These are phyloP conservation scores for Girardinichthys multiradiatus DNA, from an alignment of 2,113 vertebrate genomes.

Conservation along the genomic window DNA sequence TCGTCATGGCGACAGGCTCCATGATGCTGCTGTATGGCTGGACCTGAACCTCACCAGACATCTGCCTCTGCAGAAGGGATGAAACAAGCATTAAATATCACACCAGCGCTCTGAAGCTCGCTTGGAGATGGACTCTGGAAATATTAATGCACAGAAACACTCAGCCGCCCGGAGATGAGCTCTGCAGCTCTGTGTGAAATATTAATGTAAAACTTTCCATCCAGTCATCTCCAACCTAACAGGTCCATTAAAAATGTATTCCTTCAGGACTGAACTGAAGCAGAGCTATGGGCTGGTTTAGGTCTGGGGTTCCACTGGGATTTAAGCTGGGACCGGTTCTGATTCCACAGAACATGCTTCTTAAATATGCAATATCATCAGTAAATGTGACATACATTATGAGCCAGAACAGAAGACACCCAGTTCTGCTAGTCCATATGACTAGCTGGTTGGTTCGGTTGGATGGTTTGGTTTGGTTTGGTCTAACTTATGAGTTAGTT, in stretches of 20 bases:
- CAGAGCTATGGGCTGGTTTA: not conserved
- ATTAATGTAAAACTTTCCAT: not conserved
- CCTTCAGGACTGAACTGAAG: not conserved
- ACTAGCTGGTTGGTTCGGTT: too few species aligned
- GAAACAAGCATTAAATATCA: too few species aligned
- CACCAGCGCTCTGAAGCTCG: not conserved
- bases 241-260: not conserved
- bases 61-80: constrained; percentile 65
- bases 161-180: not conserved
- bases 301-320: not conserved
- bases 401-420: too few species aligned
- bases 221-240: not conserved
- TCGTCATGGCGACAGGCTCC: constrained; percentile 69
- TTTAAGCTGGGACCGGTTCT: not conserved
- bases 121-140: too few species aligned
- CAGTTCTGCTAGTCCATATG: too few species aligned
- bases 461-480: too few species aligned
- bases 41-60: constrained; percentile 73
- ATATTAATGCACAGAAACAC: too few species aligned
- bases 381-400: too few species aligned
- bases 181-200: not conserved
- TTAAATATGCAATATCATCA: too few species aligned
- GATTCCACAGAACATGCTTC: not conserved
- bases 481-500: too few species aligned
- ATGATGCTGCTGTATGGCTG: constrained; percentile 61